phyloP scores from a whole-genome alignment of 2,113 vertebrate genomes.

The Ramphastos sulfuratus region DNA sequence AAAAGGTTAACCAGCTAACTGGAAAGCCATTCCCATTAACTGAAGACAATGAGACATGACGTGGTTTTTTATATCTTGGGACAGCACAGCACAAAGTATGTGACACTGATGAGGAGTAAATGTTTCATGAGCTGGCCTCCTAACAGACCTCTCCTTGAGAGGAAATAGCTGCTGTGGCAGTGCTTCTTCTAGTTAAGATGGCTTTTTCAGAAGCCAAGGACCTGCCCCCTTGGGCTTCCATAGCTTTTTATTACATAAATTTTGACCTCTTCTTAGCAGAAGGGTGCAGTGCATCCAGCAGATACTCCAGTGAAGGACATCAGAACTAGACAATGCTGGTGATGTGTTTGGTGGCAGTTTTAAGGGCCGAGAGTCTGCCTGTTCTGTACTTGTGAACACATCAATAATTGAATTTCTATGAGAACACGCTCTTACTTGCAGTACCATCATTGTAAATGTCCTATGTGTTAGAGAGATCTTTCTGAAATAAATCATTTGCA shows the following conservation, averaged over 20 bases:
- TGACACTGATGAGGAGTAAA: slow-evolving; percentile 3
- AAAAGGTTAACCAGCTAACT: not conserved
- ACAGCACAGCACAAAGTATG: not conserved
- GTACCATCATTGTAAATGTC: not conserved
- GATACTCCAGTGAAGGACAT: not conserved
- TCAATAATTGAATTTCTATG: slow-evolving; percentile 11
- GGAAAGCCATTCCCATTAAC: not conserved
- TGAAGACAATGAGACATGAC: not conserved
- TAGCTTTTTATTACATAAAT: not conserved
- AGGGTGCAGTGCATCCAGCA: not conserved
- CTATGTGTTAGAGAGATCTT: not conserved
- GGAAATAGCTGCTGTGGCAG: not conserved
- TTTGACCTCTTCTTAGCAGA: not conserved
- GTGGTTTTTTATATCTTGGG: slow-evolving; percentile 24
- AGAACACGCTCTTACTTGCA: not conserved
- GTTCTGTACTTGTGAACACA: not conserved
- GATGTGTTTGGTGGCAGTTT: not conserved
- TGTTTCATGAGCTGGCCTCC: not conserved
- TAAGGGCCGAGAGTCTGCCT: not conserved
- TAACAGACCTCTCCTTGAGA: not conserved
- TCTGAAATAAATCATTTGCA: not conserved
- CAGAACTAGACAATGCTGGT: rapidly evolving
- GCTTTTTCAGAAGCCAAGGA: not conserved
- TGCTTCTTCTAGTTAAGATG: not conserved
- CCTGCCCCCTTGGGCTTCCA: not conserved